A percentile compares a stretch with the other conserved stretches of the same genome.
phyloP scores from a whole-genome alignment of 2,797 vertebrate species.

The Vespertilio murinus region DNA sequence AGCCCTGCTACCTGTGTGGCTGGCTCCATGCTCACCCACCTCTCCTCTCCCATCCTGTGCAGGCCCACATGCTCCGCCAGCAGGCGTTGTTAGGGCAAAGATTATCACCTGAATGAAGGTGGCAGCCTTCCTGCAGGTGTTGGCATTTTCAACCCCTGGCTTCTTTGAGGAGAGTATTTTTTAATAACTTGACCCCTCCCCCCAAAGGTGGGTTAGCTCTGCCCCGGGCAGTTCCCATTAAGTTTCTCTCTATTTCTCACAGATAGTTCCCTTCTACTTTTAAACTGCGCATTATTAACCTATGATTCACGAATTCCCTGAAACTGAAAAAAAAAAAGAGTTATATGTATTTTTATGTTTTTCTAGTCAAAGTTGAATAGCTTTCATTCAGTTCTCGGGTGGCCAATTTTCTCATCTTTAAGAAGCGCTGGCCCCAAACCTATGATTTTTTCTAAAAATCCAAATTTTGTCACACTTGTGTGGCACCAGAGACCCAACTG shows the following conservation, averaged over 20 bases:
- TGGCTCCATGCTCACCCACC: neutral
- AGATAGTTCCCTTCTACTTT: conserved; percentile 30
- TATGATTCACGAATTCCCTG: conserved; percentile 39
- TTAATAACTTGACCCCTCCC: neutral
- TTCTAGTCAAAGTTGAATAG: conserved; percentile 17
- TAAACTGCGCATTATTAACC: neutral
- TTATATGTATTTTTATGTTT: neutral
- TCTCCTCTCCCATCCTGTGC: neutral
- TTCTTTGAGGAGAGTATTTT: neutral
- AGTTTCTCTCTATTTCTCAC: neutral
- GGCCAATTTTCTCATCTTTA: neutral
- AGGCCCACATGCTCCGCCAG: neutral
- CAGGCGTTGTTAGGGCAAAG: neutral
- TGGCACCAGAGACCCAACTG: neutral
- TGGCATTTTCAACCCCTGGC: neutral
- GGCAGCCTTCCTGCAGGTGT: neutral
- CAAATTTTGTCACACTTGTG: neutral
- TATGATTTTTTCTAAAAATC: neutral
- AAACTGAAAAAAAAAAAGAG: neutral
- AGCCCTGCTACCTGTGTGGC: neutral
- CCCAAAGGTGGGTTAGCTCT: neutral
- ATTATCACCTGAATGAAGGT: neutral
- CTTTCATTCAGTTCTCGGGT: neutral
- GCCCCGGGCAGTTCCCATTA: neutral
- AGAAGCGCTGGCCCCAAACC: neutral